These are phyloP conservation scores for Candoia aspera DNA, from an alignment of 2,113 vertebrate species.

Conservation along the genomic window DNA sequence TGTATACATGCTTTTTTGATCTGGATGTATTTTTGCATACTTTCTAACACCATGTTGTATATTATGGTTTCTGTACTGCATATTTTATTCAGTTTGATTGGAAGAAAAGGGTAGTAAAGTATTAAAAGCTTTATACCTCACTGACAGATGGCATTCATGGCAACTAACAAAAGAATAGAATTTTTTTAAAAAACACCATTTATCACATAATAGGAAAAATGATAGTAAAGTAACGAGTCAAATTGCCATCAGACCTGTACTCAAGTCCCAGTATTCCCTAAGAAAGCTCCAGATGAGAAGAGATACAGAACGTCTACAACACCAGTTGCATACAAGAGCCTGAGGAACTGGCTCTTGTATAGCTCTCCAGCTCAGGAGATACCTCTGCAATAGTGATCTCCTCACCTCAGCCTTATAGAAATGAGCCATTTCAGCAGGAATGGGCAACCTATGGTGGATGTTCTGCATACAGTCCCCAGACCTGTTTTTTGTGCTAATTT, in stretches of 20 bases:
- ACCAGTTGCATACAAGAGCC: neutral
- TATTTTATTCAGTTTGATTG: neutral
- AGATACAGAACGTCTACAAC: neutral
- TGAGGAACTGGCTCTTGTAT: neutral
- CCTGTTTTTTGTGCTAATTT: neutral
- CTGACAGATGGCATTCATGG: neutral
- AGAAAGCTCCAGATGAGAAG: neutral
- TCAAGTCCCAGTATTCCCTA: neutral
- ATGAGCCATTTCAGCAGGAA: neutral
- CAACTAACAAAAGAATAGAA: neutral
- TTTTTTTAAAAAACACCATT: neutral
- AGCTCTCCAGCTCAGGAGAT: neutral
- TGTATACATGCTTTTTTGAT: neutral
- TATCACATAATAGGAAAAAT: neutral
- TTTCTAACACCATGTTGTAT: neutral
- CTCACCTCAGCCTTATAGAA: neutral
- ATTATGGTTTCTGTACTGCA: neutral
- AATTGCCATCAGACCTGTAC: neutral
- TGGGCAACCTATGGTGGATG: neutral
- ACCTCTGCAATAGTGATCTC: neutral
- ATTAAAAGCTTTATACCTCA: neutral
- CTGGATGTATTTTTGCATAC: neutral
- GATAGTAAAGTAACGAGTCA: neutral
- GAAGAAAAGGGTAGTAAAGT: neutral
- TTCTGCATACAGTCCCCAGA: neutral